Conservation (phyloP, 2,113 vertebrate genomes). For the Microcebus ravelobensis region DNA sequence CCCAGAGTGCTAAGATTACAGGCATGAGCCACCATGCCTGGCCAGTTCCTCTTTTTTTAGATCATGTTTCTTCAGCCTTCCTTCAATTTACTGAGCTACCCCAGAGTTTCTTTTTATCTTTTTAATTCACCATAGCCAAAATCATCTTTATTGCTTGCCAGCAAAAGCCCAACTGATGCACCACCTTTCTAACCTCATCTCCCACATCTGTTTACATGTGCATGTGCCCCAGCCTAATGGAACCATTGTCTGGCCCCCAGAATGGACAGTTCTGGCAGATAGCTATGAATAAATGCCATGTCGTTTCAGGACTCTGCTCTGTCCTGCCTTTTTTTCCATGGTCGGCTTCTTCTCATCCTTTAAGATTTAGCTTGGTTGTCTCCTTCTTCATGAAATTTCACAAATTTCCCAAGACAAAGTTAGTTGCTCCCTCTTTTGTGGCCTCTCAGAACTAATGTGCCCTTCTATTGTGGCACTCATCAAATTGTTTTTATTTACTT, state of each 20-base stretch:
- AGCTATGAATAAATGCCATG: not conserved
- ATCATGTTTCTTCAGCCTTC: not conserved
- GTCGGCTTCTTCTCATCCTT: not conserved
- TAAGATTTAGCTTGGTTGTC: not conserved
- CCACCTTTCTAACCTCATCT: not conserved
- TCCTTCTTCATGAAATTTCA: not conserved
- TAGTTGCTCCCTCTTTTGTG: not conserved
- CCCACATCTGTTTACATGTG: not conserved
- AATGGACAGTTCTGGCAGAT: not conserved
- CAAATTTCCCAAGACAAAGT: not conserved
- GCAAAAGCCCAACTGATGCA: not conserved
- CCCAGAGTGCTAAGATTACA: no score
- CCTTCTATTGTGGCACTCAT: not conserved
- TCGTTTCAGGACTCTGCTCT: not conserved
- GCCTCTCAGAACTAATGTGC: not conserved
- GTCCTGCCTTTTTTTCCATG: not conserved
- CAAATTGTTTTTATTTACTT: not conserved
- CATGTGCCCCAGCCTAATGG: no score
- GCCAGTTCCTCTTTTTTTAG: not conserved
- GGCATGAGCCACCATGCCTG: no score
- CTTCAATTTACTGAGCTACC: not conserved
- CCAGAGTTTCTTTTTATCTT: not conserved
- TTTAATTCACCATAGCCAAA: not conserved
- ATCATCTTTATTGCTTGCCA: not conserved
- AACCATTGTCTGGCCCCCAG: not conserved